A percentile compares a stretch with the other conserved stretches of the same genome.
phyloP scores from a whole-genome alignment of 2,888 invertebrate genomes.

The Phengaris arion region DNA sequence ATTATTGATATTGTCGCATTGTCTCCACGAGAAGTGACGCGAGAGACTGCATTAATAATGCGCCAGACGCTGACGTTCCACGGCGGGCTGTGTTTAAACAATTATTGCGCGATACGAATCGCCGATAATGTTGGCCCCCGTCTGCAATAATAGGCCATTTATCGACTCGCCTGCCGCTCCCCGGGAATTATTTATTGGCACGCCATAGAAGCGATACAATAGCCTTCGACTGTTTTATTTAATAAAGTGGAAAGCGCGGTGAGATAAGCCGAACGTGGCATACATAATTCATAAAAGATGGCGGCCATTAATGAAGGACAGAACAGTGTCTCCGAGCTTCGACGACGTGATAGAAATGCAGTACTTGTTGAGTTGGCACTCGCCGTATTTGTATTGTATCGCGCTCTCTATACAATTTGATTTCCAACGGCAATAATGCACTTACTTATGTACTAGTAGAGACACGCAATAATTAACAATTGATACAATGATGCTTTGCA shows the following conservation, averaged over 20 bases:
- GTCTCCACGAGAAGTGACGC: slow-evolving; percentile 26
- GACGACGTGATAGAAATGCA: slow-evolving; percentile 23
- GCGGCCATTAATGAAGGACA: slow-evolving; percentile 66
- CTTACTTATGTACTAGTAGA: neutral
- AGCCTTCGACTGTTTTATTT: slow-evolving; percentile 64
- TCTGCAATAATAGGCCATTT: slow-evolving; percentile 76
- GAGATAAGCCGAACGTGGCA: slow-evolving; percentile 61
- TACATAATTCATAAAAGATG: slow-evolving; percentile 72
- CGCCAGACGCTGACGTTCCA: slow-evolving; percentile 54
- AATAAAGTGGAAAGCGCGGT: slow-evolving; percentile 66
- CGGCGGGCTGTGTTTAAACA: slow-evolving; percentile 72
- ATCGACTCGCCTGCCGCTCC: slow-evolving; percentile 70
- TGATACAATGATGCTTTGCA: neutral
- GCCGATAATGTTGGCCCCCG: slow-evolving; percentile 72
- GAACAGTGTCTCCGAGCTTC: slow-evolving; percentile 46
- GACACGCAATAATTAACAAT: too few species aligned
- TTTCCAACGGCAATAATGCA: neutral
- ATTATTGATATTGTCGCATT: slow-evolving; percentile 16
- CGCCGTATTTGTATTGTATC: slow-evolving; percentile 11
- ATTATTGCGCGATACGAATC: slow-evolving; percentile 74
- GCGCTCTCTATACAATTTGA: neutral
- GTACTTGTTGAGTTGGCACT: slow-evolving; percentile 23
- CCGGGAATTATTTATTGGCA: slow-evolving; percentile 71
- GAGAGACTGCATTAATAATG: slow-evolving; percentile 59
- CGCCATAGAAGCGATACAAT: slow-evolving; percentile 59